Evolutionary conservation across 2,888 invertebrate genomes (phyloP), one percentile per base, ranked within the genome.

Genomic region (Mimas tiliae): DNA sequence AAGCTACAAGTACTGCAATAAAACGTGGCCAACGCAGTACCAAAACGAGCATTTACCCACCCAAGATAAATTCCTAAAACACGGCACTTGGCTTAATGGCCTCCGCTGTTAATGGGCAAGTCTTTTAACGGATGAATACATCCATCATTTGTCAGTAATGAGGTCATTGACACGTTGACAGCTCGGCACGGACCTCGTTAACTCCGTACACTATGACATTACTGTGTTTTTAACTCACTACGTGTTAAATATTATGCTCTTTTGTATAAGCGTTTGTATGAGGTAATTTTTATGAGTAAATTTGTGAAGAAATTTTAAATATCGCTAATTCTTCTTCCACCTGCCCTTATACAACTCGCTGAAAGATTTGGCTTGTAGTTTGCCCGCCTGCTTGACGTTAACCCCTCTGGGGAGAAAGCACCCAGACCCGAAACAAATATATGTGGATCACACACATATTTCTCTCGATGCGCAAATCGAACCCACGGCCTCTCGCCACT

Each of bases 111-210:
- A 90, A 90, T 90, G 86, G 84, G 74, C 79, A 81, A 79, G 83
- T 85, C 85, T 89, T 87, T 89, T 87, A 89, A 87, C 85, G 81
- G 83, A 76, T 80, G 78, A 84, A 78, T 84, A 78, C 87, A 89
- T 91, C 85, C 86, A 89, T 91, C 89, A 89, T 87, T 83, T 78
- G 79, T 76, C 77, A 67, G 79, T 90, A 90, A 88, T 86, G 87
- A 88, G 91, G 90, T 80, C 89, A 84, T 83, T 85, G 89, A 86
- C 89, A 78, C 79, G 68, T 68, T 69, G 79, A 77, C 81, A 80
- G 80, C 64, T 65, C 51, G 67, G 65, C 64, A 66, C 47, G 67
- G 65, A 63, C 68, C 72, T 74, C 69, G 68, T 72, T 74, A 70
- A 68, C 65, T 68, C 70, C 66, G 69, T 71, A 77, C 73, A 72